Percentiles rank a stretch among this genome's conserved stretches.
phyloP scores from a whole-genome alignment of 2,888 invertebrate species.

The Minunthozetes semirufus region DNA sequence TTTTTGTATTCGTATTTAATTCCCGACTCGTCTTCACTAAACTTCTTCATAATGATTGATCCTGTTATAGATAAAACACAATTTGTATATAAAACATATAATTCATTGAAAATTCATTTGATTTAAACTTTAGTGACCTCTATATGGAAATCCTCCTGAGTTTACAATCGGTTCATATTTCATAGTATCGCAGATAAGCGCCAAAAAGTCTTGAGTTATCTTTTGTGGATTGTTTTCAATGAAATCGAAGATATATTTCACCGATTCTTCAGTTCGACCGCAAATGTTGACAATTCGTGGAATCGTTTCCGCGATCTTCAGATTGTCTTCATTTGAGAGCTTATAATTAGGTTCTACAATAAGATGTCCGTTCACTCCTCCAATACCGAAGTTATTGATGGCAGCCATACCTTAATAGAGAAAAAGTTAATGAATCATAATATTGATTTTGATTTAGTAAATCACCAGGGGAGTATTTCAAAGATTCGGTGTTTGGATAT shows the following conservation, averaged over 20 bases:
- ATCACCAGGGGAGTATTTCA: background rate
- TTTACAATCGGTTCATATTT: constrained; percentile 44
- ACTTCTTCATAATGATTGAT: background rate
- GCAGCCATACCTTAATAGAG: no score
- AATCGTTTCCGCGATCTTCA: constrained; percentile 46
- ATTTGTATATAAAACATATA: no score
- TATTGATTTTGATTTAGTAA: no score
- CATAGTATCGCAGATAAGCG: constrained; percentile 68
- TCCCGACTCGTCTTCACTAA: background rate
- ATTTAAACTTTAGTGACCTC: constrained; percentile 52
- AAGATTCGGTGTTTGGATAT: background rate
- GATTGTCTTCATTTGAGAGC: constrained; percentile 38
- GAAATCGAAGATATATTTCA: constrained; percentile 57
- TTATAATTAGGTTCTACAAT: constrained; percentile 38
- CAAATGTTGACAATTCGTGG: constrained; percentile 68
- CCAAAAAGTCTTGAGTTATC: constrained; percentile 60
- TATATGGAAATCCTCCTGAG: constrained; percentile 47
- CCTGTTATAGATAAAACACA: no score
- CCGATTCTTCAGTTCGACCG: constrained; percentile 75
- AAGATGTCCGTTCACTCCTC: background rate
- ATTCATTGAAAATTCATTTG: background rate
- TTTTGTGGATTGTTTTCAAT: constrained; percentile 50
- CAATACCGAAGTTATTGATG: background rate
- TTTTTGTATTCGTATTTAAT: background rate
- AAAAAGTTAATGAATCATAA: background rate